Base-by-base conservation (phyloP, 2,113 vertebrate genomes). In the Climacteris rufus region DNA sequence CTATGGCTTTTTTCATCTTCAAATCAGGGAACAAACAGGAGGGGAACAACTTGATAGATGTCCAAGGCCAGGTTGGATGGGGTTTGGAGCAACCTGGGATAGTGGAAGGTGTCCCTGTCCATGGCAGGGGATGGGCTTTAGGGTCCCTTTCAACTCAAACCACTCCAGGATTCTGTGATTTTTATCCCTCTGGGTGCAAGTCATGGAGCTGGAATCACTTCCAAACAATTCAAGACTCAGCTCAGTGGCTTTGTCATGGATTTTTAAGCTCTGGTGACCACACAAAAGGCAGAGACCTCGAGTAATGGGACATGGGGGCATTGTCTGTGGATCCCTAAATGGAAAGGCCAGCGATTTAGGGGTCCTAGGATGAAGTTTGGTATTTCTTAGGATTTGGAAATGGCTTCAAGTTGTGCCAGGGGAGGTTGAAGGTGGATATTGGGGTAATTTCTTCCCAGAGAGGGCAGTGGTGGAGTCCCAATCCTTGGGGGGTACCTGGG, bases 301-400 rank as follows among this genome's bases (percentile, higher is more conserved):
- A 17, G 1, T 6, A 7, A 3, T 4, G 47, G 47, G 25, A 6
- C 14, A 6, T 0, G 4, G 15, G 11, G 4, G 8, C 15, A 0
- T 18, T 7, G 30, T 3, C 66, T 22, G 33, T 11, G 45, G 17
- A 9, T 7, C 20, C 24, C 12, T 10, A 2, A 24, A 28, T 3
- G 40, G n/a, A 27, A 39, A 40, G 21, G 7, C 6, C 7, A 13
- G 0, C 13, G 2, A 1, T 4, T 37, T 11, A 16, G 63, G 49
- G 65, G 24, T 35, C 22, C 10, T 9, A 0, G 31, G 7, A 21
- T 57, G 49, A 6, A 27, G 2, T 28, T 44, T 19, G 20, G 3
- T 19, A 1, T 70, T 69, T 42, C 27, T 8, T 21, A 33, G 50
- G 13, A 4, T 54, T 25, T 56, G 40, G 50, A 25, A 66, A 37